Evolutionary conservation across 2,888 invertebrate species (phyloP).

Genomic region (Galerucella nymphaeae): DNA sequence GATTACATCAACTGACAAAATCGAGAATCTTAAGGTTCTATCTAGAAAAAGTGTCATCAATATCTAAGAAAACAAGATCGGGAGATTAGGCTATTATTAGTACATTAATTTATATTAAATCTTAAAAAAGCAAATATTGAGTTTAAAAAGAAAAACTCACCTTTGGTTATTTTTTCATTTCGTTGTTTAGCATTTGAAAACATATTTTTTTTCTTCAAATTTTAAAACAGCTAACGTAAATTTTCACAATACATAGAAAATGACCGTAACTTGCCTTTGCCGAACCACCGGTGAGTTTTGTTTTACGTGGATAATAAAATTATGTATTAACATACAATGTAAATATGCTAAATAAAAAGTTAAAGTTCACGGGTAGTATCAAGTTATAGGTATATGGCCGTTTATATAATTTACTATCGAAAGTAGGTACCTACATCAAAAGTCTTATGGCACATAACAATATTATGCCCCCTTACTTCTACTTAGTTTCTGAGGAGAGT

Average conservation of each 20-base stretch:
- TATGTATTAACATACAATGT: constrained; percentile 42
- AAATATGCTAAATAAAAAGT: constrained; percentile 31
- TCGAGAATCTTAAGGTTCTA: no score
- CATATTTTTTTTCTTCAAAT: constrained; percentile 13
- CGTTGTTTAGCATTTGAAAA: constrained; percentile 25
- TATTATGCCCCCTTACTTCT: no score
- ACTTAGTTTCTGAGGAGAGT: no score
- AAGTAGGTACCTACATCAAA: no score
- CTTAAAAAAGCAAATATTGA: neutral
- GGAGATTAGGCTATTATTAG: no score
- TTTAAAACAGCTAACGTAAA: constrained; percentile 2
- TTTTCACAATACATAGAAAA: neutral
- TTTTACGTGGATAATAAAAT: neutral
- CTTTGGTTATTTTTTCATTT: constrained; percentile 33
- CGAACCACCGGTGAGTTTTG: constrained; percentile 2
- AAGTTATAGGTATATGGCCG: constrained; percentile 7
- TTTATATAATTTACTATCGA: neutral
- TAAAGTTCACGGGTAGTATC: constrained; percentile 36
- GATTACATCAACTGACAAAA: no score
- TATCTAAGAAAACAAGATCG: no score
- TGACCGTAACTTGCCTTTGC: neutral
- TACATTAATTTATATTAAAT: no score
- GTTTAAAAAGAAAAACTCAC: constrained; percentile 15
- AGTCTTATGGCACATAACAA: neutral
- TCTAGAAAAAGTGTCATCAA: no score